A percentile compares a stretch with the other conserved stretches of the same genome.
Evolutionary conservation across 2,888 invertebrate genomes (phyloP).

Genomic region (Heteropelma amictum): DNA sequence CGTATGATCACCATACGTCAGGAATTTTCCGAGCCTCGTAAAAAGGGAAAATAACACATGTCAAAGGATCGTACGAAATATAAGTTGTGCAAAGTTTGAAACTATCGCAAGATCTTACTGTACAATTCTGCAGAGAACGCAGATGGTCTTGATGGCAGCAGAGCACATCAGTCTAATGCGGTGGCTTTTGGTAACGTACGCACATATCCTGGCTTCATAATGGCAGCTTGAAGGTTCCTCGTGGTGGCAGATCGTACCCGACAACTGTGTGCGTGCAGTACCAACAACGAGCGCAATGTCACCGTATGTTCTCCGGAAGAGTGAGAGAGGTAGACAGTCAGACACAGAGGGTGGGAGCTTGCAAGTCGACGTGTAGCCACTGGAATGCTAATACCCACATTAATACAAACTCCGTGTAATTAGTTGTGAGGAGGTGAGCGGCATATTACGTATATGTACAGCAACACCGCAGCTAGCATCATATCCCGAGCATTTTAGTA

Average conservation of each 20-base stretch:
- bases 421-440: constrained; percentile 62
- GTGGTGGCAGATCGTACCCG: constrained; percentile 5
- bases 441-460: neutral
- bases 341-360: constrained; percentile 15
- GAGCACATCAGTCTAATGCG: constrained; percentile 31
- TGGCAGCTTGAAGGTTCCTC: constrained; percentile 21
- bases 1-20: too few species aligned
- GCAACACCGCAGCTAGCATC: constrained; percentile 2
- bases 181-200: constrained; percentile 36
- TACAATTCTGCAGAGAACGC: neutral
- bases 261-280: constrained; percentile 21
- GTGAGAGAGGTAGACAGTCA: neutral
- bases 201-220: constrained; percentile 23
- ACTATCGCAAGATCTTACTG: constrained; percentile 1
- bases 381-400: constrained; percentile 72
- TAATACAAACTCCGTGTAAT: constrained; percentile 72
- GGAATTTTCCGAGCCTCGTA: too few species aligned
- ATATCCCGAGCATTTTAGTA: constrained; percentile 19
- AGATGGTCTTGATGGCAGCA: constrained; percentile 15
- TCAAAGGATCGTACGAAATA: neutral
- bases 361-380: constrained; percentile 55
- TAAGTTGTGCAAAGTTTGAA: neutral
- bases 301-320: neutral
- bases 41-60: too few species aligned
- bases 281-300: constrained; percentile 14